Evolutionary conservation across 2,888 invertebrate genomes (phyloP).

Genomic region (Cryptus armator): DNA sequence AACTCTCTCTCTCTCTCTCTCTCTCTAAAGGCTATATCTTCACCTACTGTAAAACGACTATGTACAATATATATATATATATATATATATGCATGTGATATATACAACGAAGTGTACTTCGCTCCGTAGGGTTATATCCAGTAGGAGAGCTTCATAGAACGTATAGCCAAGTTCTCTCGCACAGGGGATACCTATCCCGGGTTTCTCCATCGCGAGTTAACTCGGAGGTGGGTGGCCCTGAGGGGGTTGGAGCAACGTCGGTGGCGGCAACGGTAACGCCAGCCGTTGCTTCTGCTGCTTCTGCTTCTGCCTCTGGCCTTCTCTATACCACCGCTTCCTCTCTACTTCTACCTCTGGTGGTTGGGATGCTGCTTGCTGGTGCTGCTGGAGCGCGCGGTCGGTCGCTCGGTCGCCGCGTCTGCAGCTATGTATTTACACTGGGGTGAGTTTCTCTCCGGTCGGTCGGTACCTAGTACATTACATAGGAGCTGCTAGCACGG

Average conservation of each 20-base stretch:
- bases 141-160: slow-evolving; percentile 37
- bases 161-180: slow-evolving; percentile 48
- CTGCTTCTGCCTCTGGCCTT: slow-evolving; percentile 54
- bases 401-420: slow-evolving; percentile 73
- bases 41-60: slow-evolving; percentile 3
- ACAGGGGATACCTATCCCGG: slow-evolving; percentile 67
- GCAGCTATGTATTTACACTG: slow-evolving; percentile 81
- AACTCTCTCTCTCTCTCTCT: slow-evolving; percentile 14
- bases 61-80: not conserved
- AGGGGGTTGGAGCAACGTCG: slow-evolving; percentile 59
- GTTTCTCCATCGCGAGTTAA: slow-evolving; percentile 76
- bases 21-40: slow-evolving; percentile 10
- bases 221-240: slow-evolving; percentile 65
- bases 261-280: slow-evolving; percentile 58
- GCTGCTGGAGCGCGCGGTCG: slow-evolving; percentile 70
- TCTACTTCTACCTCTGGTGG: slow-evolving; percentile 59
- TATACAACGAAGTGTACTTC: slow-evolving; percentile 53
- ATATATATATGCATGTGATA: slow-evolving; percentile 6
- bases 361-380: slow-evolving; percentile 38
- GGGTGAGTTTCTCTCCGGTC: slow-evolving; percentile 75
- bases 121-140: slow-evolving; percentile 56
- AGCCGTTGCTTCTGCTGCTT: slow-evolving; percentile 49
- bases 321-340: slow-evolving; percentile 40
- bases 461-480: slow-evolving; percentile 77
- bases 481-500: slow-evolving; percentile 71